Percentiles rank a stretch among this genome's conserved stretches.
phyloP scores from a whole-genome alignment of 2,797 vertebrate species.

The Morelia viridis region DNA sequence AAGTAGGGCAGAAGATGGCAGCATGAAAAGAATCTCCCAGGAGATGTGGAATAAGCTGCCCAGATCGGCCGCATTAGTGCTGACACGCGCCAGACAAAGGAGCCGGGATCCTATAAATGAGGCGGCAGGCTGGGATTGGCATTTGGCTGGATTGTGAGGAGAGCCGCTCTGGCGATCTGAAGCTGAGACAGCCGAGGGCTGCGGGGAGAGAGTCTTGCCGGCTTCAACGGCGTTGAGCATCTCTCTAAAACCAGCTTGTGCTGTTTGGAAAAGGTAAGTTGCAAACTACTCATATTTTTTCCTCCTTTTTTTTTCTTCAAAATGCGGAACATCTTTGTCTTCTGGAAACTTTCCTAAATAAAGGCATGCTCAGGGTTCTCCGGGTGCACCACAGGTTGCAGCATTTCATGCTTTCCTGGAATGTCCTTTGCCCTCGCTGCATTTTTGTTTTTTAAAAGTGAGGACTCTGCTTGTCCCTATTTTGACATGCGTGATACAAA shows the following conservation, averaged over 20 bases:
- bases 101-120: slow-evolving; percentile 83
- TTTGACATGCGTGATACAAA: not conserved
- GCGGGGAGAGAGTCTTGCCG: accelerated
- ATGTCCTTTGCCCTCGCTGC: not conserved
- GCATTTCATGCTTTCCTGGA: slow-evolving; percentile 9
- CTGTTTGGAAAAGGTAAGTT: slow-evolving; percentile 59
- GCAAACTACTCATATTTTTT: not conserved
- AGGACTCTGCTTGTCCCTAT: not conserved
- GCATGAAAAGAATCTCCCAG: slow-evolving; percentile 65
- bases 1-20: slow-evolving; percentile 39
- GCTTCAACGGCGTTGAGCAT: not conserved
- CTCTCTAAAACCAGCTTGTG: slow-evolving; percentile 1
- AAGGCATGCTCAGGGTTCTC: not conserved
- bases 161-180: slow-evolving; percentile 36
- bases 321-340: not conserved
- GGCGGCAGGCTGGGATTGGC: slow-evolving; percentile 46
- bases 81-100: slow-evolving; percentile 86
- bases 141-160: slow-evolving; percentile 44
- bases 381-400: accelerated
- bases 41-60: slow-evolving; percentile 69
- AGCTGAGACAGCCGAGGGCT: not conserved
- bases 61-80: slow-evolving; percentile 71
- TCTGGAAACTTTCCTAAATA: not conserved
- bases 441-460: not conserved
- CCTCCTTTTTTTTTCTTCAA: too few relatives aligned